Conservation (phyloP, 2,797 vertebrate genomes). For the Leucoraja ocellata region DNA sequence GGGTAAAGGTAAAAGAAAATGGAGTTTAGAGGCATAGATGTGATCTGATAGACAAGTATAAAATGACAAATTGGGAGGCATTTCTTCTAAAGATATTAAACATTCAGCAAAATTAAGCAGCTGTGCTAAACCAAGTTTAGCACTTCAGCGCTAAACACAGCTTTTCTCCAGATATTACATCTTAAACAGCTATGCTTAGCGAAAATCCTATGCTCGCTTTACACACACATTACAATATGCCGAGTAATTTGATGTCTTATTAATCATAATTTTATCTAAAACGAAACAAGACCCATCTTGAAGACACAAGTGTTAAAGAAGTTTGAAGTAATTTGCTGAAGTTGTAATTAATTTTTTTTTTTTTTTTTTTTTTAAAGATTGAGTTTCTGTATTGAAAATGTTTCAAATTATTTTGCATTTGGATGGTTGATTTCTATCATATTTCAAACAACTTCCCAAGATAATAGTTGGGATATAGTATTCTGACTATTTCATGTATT, state of each 20-base stretch:
- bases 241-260: not conserved
- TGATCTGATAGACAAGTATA: not conserved
- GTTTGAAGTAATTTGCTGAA: not conserved
- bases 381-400: not conserved
- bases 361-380: not conserved
- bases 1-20: conserved; percentile 11
- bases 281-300: not conserved
- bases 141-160: not conserved
- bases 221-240: not conserved
- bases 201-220: not conserved
- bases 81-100: not conserved
- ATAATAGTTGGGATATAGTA: not conserved
- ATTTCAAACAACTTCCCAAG: not conserved
- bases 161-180: not conserved
- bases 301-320: too few species aligned
- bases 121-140: not conserved
- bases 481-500: not conserved
- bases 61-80: not conserved
- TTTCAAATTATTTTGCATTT: not conserved
- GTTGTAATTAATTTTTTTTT: not conserved
- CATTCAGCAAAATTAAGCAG: not conserved
- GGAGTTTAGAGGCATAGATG: conserved; percentile 32
- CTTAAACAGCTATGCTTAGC: not conserved
- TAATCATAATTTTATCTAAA: not conserved
- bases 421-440: not conserved